Base-by-base conservation (phyloP, 2,113 vertebrate species). In the Rhipidura dahli region DNA sequence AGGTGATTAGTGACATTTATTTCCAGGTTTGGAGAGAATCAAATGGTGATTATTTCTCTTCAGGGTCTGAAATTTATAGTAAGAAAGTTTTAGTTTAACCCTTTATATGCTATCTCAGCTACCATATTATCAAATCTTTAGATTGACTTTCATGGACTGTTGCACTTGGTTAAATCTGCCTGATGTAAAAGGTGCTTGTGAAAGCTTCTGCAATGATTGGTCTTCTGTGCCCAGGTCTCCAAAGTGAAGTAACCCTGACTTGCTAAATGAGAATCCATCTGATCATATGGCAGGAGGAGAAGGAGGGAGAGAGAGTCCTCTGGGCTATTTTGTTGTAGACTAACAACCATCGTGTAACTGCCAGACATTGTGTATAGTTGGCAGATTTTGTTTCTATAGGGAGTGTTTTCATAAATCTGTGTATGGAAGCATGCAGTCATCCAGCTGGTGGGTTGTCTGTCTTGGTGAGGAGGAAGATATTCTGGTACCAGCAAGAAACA, bases 371-470 rank as follows among this genome's bases (percentile, higher is more conserved):
- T 77, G 61, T 56, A 30, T 39, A 45, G 59, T 26, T 64, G 90
- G 78, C 87, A 87, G 40, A 44, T 73, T 78, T 82, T 93, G 51
- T 90, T 97, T 95, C 57, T 83, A 18, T 69, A 88, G 84, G 49
- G 49, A 88, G 40, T 21, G 37, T 73, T 95, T 94, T 93, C 90
- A 93, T 91, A 89, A 93, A 92, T 71, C 42, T 0, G 49, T 87
- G 54, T 44, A 57, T 72, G 77, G 83, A 87, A 95, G 60, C 21
- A 15, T 54, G 40, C 77, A 91, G 89, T 96, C 82, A 94, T 73
- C 27, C 21, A 68, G 56, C 70, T 49, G 37, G 81, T 80, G 61
- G 37, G 26, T 44, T 93, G 61, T 85, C 89, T 91, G 51, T 65
- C 61, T 76, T 75, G 63, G 44, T 50, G 33, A 95, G 68, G 57